Percentiles rank a stretch among this genome's conserved stretches.
These are phyloP conservation scores for Cheilosia urbana DNA, from an alignment of 2,888 invertebrate genomes.

Conservation along the genomic window DNA sequence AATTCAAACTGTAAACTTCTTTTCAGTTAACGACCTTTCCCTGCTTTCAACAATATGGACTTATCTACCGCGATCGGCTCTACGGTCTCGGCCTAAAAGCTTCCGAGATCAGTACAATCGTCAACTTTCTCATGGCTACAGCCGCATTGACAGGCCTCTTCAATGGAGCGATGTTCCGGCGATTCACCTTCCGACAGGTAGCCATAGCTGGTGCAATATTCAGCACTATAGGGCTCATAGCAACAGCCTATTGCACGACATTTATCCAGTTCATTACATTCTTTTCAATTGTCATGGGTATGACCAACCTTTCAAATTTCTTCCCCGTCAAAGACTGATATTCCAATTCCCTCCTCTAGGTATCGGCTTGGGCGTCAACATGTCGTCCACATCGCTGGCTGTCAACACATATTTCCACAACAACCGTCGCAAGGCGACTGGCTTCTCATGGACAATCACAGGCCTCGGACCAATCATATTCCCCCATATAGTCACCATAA, in stretches of 20 bases:
- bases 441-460: slow-evolving; percentile 89
- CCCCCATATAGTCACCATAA: slow-evolving; percentile 88
- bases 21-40: slow-evolving; percentile 87
- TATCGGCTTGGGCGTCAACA: slow-evolving; percentile 86
- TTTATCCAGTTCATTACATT: slow-evolving; percentile 87
- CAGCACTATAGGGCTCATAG: slow-evolving; percentile 86
- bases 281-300: slow-evolving; percentile 89
- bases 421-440: slow-evolving; percentile 88
- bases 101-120: slow-evolving; percentile 88
- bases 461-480: slow-evolving; percentile 90
- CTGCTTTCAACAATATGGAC: slow-evolving; percentile 89
- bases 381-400: slow-evolving; percentile 88
- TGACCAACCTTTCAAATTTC: slow-evolving; percentile 69
- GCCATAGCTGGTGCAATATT: slow-evolving; percentile 87
- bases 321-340: neutral
- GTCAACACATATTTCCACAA: slow-evolving; percentile 90
- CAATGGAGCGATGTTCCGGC: slow-evolving; percentile 89
- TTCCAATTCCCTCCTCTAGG: slow-evolving; percentile 59
- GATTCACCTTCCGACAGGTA: slow-evolving; percentile 88
- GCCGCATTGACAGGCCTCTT: slow-evolving; percentile 87
- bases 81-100: slow-evolving; percentile 86
- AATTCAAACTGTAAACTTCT: neutral
- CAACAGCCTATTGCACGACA: slow-evolving; percentile 87
- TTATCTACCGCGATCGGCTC: slow-evolving; percentile 88
- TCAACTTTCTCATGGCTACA: slow-evolving; percentile 89